Conservation (phyloP, 2,797 vertebrate genomes). For the Anisognathus igniventris region DNA sequence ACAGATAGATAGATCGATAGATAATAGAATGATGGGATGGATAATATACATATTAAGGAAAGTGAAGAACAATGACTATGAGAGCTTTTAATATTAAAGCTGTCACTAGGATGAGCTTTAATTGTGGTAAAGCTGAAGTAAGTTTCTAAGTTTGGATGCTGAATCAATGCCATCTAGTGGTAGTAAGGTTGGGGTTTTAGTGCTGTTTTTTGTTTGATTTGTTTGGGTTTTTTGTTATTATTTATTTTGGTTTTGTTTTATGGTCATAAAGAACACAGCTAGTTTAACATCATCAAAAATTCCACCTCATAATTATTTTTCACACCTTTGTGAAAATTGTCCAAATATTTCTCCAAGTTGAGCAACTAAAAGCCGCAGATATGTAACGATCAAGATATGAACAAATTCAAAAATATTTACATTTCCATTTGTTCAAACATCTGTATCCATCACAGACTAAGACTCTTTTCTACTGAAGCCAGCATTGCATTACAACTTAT, state of each 20-base stretch:
- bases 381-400: fast-evolving
- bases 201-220: fast-evolving
- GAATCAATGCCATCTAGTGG: slow-evolving; percentile 75
- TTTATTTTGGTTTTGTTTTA: neutral
- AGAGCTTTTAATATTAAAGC: neutral
- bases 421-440: neutral
- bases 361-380: neutral
- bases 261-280: neutral
- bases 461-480: neutral
- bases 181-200: neutral
- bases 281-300: neutral
- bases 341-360: neutral
- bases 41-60: neutral
- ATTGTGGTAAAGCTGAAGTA: neutral
- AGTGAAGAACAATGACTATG: neutral
- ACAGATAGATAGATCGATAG: neutral
- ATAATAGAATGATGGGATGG: neutral
- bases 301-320: neutral
- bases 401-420: neutral
- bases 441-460: neutral
- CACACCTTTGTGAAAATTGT: neutral
- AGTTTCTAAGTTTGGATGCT: slow-evolving; percentile 35
- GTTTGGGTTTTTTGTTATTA: neutral
- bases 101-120: neutral
- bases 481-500: neutral